These are phyloP conservation scores for Girardia tigrina DNA, from an alignment of 2,888 invertebrate genomes.

Conservation along the genomic window DNA sequence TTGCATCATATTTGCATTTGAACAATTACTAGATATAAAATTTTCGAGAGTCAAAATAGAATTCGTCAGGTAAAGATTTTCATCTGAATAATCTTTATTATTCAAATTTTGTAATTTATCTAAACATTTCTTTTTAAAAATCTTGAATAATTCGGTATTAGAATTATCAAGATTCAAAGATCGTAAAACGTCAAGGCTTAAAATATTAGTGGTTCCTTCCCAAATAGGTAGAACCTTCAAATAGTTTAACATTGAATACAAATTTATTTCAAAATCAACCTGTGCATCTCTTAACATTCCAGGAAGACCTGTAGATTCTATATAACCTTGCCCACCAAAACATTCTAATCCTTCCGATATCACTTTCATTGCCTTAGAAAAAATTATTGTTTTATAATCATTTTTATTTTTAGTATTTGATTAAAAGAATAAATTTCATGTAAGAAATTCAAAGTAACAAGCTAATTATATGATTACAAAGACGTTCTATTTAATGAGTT, in stretches of 20 bases:
- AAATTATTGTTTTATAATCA: no score
- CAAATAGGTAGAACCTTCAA: slow-evolving; percentile 54
- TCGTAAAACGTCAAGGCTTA: slow-evolving; percentile 54
- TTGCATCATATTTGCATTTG: background rate
- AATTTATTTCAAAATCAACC: slow-evolving; percentile 42
- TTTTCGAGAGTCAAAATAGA: background rate
- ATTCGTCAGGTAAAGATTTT: background rate
- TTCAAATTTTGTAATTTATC: background rate
- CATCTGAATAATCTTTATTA: background rate
- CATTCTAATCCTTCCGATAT: slow-evolving; percentile 54
- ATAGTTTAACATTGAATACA: background rate
- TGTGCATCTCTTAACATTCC: slow-evolving; percentile 54
- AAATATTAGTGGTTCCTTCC: slow-evolving; percentile 56
- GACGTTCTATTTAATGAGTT: no score
- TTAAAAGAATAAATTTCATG: no score
- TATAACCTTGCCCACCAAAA: slow-evolving; percentile 56
- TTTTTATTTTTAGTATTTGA: no score
- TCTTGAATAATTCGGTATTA: background rate
- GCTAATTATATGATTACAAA: no score
- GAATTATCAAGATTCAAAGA: slow-evolving; percentile 43
- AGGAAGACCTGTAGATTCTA: slow-evolving; percentile 55
- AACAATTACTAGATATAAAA: background rate
- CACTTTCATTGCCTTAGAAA: slow-evolving; percentile 49
- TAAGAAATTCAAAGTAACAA: no score
- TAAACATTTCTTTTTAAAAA: background rate